Evolutionary conservation across 2,113 vertebrate species (phyloP).

Genomic region (Perognathus longimembris): DNA sequence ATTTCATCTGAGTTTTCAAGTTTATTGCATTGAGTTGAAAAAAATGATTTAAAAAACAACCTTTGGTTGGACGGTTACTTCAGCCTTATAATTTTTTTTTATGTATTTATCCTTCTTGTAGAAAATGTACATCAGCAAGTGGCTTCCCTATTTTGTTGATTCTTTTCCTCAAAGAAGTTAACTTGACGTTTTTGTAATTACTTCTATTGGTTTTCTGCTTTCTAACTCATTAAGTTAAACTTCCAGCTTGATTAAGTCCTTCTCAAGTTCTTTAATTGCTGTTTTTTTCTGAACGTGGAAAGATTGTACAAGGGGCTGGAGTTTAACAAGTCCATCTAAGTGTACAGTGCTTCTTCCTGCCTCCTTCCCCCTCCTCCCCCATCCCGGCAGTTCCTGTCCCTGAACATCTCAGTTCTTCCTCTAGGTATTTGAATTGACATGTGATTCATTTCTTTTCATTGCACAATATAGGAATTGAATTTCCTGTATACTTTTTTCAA

Average conservation of each 20-base stretch:
- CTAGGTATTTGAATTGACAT: neutral
- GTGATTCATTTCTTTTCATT: neutral
- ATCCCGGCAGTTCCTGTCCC: neutral
- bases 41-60: conserved; percentile 15
- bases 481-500: conserved; percentile 31
- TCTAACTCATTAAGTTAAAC: neutral
- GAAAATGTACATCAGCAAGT: conserved; percentile 9
- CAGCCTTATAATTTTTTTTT: conserved; percentile 49
- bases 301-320: no score
- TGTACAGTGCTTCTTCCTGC: no score
- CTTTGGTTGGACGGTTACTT: conserved; percentile 11
- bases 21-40: conserved; percentile 12
- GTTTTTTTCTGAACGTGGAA: neutral
- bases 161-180: neutral
- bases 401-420: conserved; percentile 19
- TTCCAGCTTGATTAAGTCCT: neutral
- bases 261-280: neutral
- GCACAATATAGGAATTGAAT: neutral
- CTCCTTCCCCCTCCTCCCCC: no score
- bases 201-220: conserved; percentile 15
- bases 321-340: no score
- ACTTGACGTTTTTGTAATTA: neutral
- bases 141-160: conserved; percentile 37
- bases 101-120: neutral
- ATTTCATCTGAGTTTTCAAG: neutral